These are phyloP conservation scores for Heliocidaris erythrogramma DNA, from an alignment of 35 echinoderm and acorn worm species.

Conservation along the genomic window DNA sequence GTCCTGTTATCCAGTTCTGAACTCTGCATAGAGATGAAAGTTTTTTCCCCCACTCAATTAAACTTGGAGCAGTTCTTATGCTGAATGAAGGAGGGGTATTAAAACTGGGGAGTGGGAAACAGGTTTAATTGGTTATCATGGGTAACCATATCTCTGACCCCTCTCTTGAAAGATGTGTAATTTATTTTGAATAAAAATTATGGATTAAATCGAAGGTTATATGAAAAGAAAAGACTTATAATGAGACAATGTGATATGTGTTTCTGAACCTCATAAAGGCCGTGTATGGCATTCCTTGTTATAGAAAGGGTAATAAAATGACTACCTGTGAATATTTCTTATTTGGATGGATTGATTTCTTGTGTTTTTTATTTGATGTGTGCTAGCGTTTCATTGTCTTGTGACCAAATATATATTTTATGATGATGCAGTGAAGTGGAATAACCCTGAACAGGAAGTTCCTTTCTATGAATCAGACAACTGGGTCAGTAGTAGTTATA, in stretches of 20 bases:
- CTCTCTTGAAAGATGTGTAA: background rate
- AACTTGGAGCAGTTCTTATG: background rate
- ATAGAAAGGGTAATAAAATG: conserved; percentile 28
- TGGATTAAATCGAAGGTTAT: background rate
- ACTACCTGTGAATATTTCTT: conserved; percentile 32
- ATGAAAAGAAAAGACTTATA: conserved; percentile 1
- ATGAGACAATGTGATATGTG: conserved; percentile 1
- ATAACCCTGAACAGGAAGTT: no score
- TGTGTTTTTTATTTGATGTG: background rate
- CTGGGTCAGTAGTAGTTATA: no score
- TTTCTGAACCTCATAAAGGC: conserved; percentile 2
- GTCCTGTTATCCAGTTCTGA: background rate
- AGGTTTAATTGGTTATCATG: background rate
- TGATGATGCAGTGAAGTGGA: background rate
- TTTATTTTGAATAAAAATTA: background rate
- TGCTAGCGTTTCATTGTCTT: background rate
- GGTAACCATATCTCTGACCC: background rate
- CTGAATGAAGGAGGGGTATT: background rate
- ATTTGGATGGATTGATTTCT: conserved; percentile 23
- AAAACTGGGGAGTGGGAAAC: background rate
- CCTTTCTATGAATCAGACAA: no score
- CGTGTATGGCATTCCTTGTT: background rate
- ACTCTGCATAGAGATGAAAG: background rate
- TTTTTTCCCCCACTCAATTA: background rate
- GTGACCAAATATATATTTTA: background rate